phyloP scores from a whole-genome alignment of 92 coral and sea anemone genomes.

The Parazoanthus darwini region DNA sequence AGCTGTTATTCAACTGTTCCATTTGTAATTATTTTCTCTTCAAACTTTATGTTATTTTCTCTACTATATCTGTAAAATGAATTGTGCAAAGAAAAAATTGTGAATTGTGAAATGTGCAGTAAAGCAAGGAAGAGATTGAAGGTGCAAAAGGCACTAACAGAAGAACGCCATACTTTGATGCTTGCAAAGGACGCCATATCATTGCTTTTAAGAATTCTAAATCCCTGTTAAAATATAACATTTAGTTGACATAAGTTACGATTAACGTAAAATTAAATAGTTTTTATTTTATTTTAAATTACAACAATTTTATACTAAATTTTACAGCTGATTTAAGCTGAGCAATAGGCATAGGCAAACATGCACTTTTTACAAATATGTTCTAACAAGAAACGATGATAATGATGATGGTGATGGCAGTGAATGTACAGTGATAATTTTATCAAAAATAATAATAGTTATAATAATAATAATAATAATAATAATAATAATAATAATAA shows the following conservation, averaged over 20 bases:
- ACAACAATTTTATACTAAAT: background rate
- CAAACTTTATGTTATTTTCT: too few species aligned
- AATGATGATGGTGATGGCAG: background rate
- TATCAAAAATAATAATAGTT: too few species aligned
- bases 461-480: too few species aligned
- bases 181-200: slow-evolving; percentile 66
- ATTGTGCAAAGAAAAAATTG: too few species aligned
- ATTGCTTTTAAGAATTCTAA: slow-evolving; percentile 70
- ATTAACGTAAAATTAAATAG: slow-evolving; percentile 4
- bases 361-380: background rate
- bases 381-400: too few species aligned
- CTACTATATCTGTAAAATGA: too few species aligned
- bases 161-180: slow-evolving; percentile 67
- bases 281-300: background rate
- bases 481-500: too few species aligned
- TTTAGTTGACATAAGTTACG: slow-evolving; percentile 37
- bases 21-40: too few species aligned
- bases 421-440: too few species aligned
- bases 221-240: slow-evolving; percentile 68
- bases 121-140: background rate
- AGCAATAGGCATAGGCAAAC: background rate
- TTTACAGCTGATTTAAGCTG: background rate
- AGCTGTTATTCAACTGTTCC: too few species aligned
- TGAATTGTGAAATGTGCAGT: background rate
- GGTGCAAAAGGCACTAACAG: slow-evolving; percentile 19